Evolutionary conservation across 2,113 vertebrate genomes (phyloP), one percentile per base, ranked within the genome.

Genomic region (Nesoenas mayeri): DNA sequence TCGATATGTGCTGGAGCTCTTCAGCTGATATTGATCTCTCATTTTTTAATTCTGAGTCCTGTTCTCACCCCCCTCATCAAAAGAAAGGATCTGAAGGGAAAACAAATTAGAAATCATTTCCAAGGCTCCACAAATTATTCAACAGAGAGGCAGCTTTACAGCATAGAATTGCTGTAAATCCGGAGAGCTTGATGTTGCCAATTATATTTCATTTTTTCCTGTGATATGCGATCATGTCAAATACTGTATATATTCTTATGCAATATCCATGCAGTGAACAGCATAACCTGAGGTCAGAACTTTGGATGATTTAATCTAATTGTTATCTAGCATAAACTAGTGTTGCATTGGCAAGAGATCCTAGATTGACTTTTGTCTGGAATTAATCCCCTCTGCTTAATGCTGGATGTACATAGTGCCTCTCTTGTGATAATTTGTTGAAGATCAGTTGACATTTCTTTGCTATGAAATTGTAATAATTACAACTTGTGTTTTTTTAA

Each of bases 361-460:
- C 95, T 92, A 82, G 70, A 65, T 91, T 79, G 80, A 64, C 70
- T 88, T 94, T 81, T 94, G 69, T 95, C 88, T 93, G 70, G 44
- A 87, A 47, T 50, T 95, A 94, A 88, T 94, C 85, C 83, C 72
- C 60, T 91, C 91, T 86, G 44, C 26, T 94, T 78, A 67, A 67
- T 90, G 50, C 42, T 78, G 56, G 25, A 20, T 80, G n/a, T 82
- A 80, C 32, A 74, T 12, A 94, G 71, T 78, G 71, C 65, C 79
- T 94, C 51, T 79, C 72, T 85, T 95, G 71, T 93, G 79, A 91
- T 89, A 93, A 85, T 89, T 85, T 91, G 38, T 86, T 81, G 82
- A 93, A 88, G 82, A 74, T 65, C n/a, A 19, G 60, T 90, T 94
- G 92, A 90, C 0, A 1, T 81, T 91, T 90, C 82, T 93, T 82